phyloP scores from a whole-genome alignment of 2,797 vertebrate species.

The Ispidina lecontei region DNA sequence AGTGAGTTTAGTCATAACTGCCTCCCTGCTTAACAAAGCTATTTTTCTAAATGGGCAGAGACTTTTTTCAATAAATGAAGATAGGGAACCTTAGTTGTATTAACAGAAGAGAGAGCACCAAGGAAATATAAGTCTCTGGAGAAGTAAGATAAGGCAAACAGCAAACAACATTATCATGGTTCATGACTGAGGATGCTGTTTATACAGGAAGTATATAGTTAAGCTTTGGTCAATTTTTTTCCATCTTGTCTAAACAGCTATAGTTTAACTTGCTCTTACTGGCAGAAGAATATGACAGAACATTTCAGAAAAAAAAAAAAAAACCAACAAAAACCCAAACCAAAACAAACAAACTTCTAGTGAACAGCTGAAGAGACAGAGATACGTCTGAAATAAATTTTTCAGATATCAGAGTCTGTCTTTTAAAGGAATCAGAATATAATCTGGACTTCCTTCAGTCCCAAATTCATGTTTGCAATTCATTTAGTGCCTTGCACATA shows the following conservation, averaged over 20 bases:
- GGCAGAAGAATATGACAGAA: not conserved
- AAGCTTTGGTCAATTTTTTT: not conserved
- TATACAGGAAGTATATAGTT: not conserved
- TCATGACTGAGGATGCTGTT: not conserved
- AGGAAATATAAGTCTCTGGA: not conserved
- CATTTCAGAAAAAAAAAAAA: not conserved
- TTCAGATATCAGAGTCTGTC: not conserved
- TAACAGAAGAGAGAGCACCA: not conserved
- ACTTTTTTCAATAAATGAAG: not conserved
- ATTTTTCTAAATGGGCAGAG: not conserved
- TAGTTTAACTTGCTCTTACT: not conserved
- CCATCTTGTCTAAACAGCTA: not conserved
- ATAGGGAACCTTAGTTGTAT: not conserved
- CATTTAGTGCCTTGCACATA: not conserved
- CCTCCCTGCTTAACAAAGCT: not conserved
- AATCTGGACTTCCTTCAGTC: not conserved
- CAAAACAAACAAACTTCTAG: not conserved
- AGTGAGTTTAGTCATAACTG: not conserved
- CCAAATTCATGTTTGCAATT: not conserved
- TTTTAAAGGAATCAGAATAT: not conserved
- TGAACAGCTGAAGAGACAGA: not conserved
- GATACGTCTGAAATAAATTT: not conserved
- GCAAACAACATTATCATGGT: not conserved
- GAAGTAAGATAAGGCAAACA: not conserved
- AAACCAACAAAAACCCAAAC: too few relatives aligned